A percentile compares a stretch with the other conserved stretches of the same genome.
Evolutionary conservation across 2,797 vertebrate species (phyloP).

Genomic region (Rhinophrynus dorsalis): DNA sequence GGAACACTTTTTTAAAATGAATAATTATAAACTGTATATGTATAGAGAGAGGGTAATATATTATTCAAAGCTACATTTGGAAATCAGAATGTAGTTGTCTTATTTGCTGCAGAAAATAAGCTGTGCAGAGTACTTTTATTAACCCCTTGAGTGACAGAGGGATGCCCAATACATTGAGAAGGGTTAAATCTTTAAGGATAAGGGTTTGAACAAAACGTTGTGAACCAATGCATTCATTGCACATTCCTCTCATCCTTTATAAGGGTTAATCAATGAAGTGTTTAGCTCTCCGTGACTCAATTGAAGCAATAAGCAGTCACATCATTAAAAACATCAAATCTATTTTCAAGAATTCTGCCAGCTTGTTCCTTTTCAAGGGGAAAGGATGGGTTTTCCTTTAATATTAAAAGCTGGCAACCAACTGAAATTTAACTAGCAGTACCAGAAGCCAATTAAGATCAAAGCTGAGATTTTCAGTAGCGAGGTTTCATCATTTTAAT

Average conservation of each 20-base stretch:
- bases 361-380: slow-evolving; percentile 47
- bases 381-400: slow-evolving; percentile 44
- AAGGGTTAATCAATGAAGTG: slow-evolving; percentile 59
- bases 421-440: slow-evolving; percentile 58
- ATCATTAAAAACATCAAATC: slow-evolving; percentile 61
- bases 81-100: slow-evolving; percentile 37
- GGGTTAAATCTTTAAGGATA: too few relatives aligned
- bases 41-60: slow-evolving; percentile 12
- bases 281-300: slow-evolving; percentile 58
- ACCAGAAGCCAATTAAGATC: slow-evolving; percentile 68
- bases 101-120: slow-evolving; percentile 52
- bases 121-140: slow-evolving; percentile 56
- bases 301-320: slow-evolving; percentile 55
- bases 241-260: too few relatives aligned
- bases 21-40: slow-evolving; percentile 4
- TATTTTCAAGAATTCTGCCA: slow-evolving; percentile 47
- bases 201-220: too few relatives aligned
- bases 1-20: too few relatives aligned
- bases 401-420: slow-evolving; percentile 61
- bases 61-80: slow-evolving; percentile 37
- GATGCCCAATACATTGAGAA: too few relatives aligned
- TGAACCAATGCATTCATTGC: too few relatives aligned
- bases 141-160: too few relatives aligned
- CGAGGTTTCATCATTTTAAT: slow-evolving; percentile 62
- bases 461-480: slow-evolving; percentile 60